A percentile compares a stretch with the other conserved stretches of the same genome.
Evolutionary conservation across 2,888 invertebrate species (phyloP).

Genomic region (Eupeodes luniger): DNA sequence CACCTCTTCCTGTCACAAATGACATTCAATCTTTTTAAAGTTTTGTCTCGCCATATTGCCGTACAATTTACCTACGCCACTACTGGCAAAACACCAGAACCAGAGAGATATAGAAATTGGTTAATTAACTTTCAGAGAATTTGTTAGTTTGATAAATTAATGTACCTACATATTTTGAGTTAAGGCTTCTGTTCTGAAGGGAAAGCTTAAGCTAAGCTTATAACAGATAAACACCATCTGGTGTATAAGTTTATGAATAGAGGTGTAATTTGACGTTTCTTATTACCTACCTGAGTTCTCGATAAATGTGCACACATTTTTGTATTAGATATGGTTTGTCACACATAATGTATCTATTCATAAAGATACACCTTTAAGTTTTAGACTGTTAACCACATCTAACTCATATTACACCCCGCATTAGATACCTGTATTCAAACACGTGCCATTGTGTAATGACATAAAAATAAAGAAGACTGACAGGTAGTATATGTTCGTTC

Average conservation of each 20-base stretch:
- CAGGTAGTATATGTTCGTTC: not conserved
- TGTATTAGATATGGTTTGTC: not conserved
- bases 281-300: not conserved
- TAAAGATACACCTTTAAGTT: not conserved
- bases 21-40: conserved; percentile 30
- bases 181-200: not conserved
- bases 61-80: too few relatives aligned
- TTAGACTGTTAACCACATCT: conserved; percentile 33
- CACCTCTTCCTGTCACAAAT: conserved; percentile 67
- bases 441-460: conserved; percentile 69
- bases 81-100: too few relatives aligned
- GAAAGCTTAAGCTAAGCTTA: not conserved
- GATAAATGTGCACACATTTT: not conserved
- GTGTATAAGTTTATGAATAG: not conserved
- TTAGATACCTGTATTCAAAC: conserved; percentile 17
- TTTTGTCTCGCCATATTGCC: conserved; percentile 2
- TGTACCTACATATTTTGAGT: not conserved
- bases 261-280: not conserved
- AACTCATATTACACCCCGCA: not conserved
- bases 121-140: conserved; percentile 53
- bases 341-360: not conserved
- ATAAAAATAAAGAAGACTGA: conserved; percentile 24
- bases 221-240: not conserved
- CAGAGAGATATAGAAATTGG: conserved; percentile 24
- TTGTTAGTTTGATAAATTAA: not conserved